Base-by-base conservation (phyloP, 2,888 invertebrate species). In the Chrysomela aeneicollis region DNA sequence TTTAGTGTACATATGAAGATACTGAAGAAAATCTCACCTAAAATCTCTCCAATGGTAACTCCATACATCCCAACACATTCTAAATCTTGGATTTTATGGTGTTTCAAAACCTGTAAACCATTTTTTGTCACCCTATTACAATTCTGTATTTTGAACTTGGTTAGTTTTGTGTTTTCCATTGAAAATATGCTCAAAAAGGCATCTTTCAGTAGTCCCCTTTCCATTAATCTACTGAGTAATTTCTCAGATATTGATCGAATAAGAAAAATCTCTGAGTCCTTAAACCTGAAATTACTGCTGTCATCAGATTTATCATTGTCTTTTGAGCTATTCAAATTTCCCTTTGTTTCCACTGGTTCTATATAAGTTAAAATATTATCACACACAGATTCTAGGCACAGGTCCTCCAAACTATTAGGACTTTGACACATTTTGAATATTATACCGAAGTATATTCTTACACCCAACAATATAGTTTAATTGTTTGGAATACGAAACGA, bases 361-460 rank as follows among this genome's bases (percentile, higher is more conserved):
- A 76, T 71, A 63, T 74, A 78, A 17, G 84, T 84, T 68, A 84
- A 80, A 64, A 89, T 83, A 77, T 89, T 88, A 71, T 87, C 87
- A 78, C 88, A 88, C 71, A 90, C 88, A 71, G 85, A 87, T 75
- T 88, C 87, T 51, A 90, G 83, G 78, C 89, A 90, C 72, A 86
- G 83, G 71, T 88, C 87, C 79, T 88, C 87, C 59, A 90, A 82
- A 67, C 87, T 85, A 75, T 82, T 82, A 46, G 89, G 89, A 67
- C 86, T 87, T 77, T 88, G 88, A 75, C 85, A 88, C 89, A 89
- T 89, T 66, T 77, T 78, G 4, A 15, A 42, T 35, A 35, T 35
- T 35, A 35, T 35, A 12, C 35, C 35, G 9, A 35, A 35, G 9
- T 35, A 10, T 26, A 26, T 26, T 26, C 26, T 6, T 26, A 26